A percentile compares a stretch with the other conserved stretches of the same genome.
Conservation (phyloP, 2,113 vertebrate species). For the Lepisosteus oculatus region DNA sequence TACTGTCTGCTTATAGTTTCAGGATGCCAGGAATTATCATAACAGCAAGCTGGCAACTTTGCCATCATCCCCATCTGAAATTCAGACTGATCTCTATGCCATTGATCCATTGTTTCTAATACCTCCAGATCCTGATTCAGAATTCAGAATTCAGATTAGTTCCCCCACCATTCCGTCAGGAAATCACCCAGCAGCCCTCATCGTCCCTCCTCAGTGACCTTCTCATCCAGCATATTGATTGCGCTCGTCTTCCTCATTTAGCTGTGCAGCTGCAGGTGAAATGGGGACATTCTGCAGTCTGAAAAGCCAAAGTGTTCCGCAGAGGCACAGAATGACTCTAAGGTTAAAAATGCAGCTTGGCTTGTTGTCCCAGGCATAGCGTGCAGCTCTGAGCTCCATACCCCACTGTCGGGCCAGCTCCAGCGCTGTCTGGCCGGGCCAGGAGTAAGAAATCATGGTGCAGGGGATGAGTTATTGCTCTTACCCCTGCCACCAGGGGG, state of each 20-base stretch:
- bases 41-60: too few species aligned
- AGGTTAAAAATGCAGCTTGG: slow-evolving; percentile 19
- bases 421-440: not conserved
- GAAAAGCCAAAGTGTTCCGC: slow-evolving; percentile 3
- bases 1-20: too few species aligned
- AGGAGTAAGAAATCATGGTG: not conserved
- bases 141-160: not conserved
- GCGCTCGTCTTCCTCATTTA: too few species aligned
- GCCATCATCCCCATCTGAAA: too few species aligned
- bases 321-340: not conserved
- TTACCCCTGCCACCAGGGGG: slow-evolving; percentile 16
- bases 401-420: not conserved
- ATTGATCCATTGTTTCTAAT: not conserved
- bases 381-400: slow-evolving; percentile 6
- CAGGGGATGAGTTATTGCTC: not conserved
- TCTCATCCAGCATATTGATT: too few species aligned
- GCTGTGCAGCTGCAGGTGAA: slow-evolving; percentile 18
- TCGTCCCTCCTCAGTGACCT: too few species aligned
- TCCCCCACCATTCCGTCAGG: too few species aligned
- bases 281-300: slow-evolving; percentile 3
- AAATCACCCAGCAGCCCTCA: too few species aligned
- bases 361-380: slow-evolving; percentile 4
- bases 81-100: not conserved
- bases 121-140: not conserved
- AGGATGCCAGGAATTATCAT: too few species aligned